Evolutionary conservation across 2,888 invertebrate species (phyloP), one percentile per base, ranked within the genome.

Genomic region (Morinoia aosen): DNA sequence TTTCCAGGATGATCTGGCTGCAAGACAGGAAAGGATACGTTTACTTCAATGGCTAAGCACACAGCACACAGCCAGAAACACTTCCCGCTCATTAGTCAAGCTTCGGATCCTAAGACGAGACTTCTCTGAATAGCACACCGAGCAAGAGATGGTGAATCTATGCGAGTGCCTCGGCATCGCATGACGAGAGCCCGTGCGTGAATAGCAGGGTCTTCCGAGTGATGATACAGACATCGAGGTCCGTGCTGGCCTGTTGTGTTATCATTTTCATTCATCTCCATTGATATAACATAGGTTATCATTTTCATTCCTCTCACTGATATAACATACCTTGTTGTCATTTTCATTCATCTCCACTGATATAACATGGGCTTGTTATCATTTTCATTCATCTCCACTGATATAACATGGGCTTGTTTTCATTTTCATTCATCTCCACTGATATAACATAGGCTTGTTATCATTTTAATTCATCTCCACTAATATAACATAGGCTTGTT

Each of bases 1-100:
- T 90, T 90, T 48, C 7, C 12, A 39, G 90, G 40, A 39, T 90
- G 48, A 90, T 90, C 90, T 76, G 76, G 8, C 25, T 33, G 76
- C 8, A 33, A 76, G 76, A 76, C 76, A 76, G 25, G 25, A 76
- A 33, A 76, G 90, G 90, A 90, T 48, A 39, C 90, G 90, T 48
- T 90, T 25, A 90, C 90, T 90, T 39, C 90, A 90, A 90, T 90
- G 25, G 90, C 90, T 90, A 12, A 90, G 48, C 90, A 48, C 16
- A 90, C 90, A 90, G 57, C 93, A 16, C 58, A 11, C 57, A 57
- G 25, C 25, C 48, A 16, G 93, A 57, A 93, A 93, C 93, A 93
- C 93, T 57, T 48, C 57, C 19, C 16, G 57, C 93, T 93, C 93
- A 93, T 93, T 93, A 93, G 93, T 93, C 93, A 93, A 57, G 93